These are phyloP conservation scores for Anguilla japonica DNA, from an alignment of 2,113 vertebrate species.

Conservation along the genomic window DNA sequence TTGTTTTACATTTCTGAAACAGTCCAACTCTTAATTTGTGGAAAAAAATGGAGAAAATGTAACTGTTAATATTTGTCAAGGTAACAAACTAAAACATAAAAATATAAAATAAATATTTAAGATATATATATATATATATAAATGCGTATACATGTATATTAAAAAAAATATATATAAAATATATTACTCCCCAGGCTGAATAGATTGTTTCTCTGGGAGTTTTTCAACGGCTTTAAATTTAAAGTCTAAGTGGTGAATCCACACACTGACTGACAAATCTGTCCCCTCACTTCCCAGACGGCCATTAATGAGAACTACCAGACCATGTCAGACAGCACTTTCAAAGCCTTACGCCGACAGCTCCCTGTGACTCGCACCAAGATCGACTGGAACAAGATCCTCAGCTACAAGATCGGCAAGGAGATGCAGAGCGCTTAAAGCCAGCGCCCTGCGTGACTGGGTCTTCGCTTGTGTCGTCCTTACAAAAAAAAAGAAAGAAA, in stretches of 20 bases:
- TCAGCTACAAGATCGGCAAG: conserved; percentile 99
- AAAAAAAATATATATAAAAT: too few relatives aligned
- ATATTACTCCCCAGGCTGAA: too few relatives aligned
- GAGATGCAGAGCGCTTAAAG: conserved; percentile 95
- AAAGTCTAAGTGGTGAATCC: background rate
- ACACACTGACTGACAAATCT: background rate
- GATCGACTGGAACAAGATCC: conserved; percentile 99
- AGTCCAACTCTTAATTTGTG: too few relatives aligned
- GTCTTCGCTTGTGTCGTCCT: conserved; percentile 80
- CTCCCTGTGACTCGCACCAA: conserved; percentile 97
- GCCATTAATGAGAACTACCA: conserved; percentile 99
- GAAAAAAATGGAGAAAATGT: too few relatives aligned
- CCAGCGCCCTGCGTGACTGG: conserved; percentile 84
- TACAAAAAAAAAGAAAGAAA: conserved; percentile 62
- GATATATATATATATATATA: too few relatives aligned
- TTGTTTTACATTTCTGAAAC: too few relatives aligned
- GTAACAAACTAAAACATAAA: too few relatives aligned
- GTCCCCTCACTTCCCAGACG: conserved; percentile 69
- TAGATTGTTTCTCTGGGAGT: too few relatives aligned
- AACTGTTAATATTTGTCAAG: too few relatives aligned
- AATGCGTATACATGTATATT: too few relatives aligned
- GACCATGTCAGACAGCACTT: conserved; percentile 98
- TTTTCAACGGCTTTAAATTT: background rate
- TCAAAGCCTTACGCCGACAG: conserved; percentile 97
- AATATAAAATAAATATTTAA: too few relatives aligned